These are phyloP conservation scores for Mesocentrotus franciscanus DNA, from an alignment of 53 echinoderm and acorn worm species.

Conservation along the genomic window DNA sequence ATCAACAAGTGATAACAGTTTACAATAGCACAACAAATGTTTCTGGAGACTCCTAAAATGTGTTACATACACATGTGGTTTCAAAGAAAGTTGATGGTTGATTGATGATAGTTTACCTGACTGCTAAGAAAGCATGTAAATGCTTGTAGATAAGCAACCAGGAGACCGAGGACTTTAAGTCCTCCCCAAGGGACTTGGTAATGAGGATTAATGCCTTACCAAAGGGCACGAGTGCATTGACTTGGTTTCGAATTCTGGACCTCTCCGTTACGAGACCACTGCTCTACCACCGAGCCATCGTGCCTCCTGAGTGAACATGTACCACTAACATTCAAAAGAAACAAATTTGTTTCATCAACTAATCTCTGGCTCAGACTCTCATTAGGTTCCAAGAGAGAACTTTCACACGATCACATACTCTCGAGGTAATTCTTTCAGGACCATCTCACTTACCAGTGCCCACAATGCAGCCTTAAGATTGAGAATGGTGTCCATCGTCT, in stretches of 20 bases:
- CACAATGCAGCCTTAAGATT: conserved; percentile 90
- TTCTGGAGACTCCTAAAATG: neutral
- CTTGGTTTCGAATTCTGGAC: too few species aligned
- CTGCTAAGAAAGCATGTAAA: too few species aligned
- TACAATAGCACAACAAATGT: neutral
- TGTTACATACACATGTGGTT: neutral
- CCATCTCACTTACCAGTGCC: conserved; percentile 82
- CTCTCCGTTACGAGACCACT: too few species aligned
- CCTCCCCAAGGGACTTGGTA: too few species aligned
- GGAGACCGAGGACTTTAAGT: too few species aligned
- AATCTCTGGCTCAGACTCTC: too few species aligned
- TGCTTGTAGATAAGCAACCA: too few species aligned
- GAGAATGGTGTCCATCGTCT: conserved; percentile 77
- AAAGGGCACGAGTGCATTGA: too few species aligned
- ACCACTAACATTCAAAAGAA: neutral
- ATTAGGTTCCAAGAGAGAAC: neutral
- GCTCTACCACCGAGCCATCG: too few species aligned
- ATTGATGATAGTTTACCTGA: too few species aligned
- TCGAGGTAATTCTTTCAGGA: neutral
- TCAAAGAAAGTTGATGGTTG: neutral
- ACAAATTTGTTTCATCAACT: neutral
- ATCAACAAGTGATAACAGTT: neutral
- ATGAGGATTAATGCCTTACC: too few species aligned
- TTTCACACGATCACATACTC: neutral
- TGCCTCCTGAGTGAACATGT: neutral